These are phyloP conservation scores for Pocillopora meandrina DNA, from an alignment of 92 coral and sea anemone genomes.

Conservation along the genomic window DNA sequence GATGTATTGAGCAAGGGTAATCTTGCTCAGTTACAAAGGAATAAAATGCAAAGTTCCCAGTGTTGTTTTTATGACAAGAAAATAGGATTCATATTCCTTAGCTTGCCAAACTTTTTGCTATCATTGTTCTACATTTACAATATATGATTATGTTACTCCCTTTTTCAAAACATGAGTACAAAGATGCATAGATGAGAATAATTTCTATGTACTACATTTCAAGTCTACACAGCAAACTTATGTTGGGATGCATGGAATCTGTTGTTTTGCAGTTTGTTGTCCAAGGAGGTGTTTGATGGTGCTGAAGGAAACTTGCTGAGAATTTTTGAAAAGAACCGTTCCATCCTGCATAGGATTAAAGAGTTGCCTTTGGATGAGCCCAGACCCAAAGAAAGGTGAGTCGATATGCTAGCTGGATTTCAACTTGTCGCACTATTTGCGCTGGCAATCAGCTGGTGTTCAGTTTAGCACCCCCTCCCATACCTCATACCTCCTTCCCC, in stretches of 20 bases:
- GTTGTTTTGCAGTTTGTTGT: conserved; percentile 68
- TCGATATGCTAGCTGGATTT: not conserved
- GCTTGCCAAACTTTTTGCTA: not conserved
- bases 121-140: too few relatives aligned
- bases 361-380: conserved; percentile 76
- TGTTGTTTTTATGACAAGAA: not conserved
- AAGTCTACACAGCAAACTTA: not conserved
- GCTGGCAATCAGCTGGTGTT: too few relatives aligned
- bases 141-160: too few relatives aligned
- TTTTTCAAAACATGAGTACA: too few relatives aligned
- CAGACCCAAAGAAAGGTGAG: conserved; percentile 43
- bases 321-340: conserved; percentile 94
- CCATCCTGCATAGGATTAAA: conserved; percentile 73
- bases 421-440: too few relatives aligned
- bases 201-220: too few relatives aligned
- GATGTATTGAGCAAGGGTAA: too few relatives aligned
- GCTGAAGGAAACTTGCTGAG: conserved; percentile 96
- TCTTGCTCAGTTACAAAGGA: too few relatives aligned
- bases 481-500: too few relatives aligned
- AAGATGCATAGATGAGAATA: too few relatives aligned
- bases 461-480: too few relatives aligned
- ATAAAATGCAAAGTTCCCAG: not conserved
- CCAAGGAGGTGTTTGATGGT: conserved; percentile 94
- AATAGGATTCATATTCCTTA: not conserved
- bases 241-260: not conserved